Evolutionary conservation across 2,113 vertebrate genomes (phyloP).

Genomic region (Periophthalmus modestus): DNA sequence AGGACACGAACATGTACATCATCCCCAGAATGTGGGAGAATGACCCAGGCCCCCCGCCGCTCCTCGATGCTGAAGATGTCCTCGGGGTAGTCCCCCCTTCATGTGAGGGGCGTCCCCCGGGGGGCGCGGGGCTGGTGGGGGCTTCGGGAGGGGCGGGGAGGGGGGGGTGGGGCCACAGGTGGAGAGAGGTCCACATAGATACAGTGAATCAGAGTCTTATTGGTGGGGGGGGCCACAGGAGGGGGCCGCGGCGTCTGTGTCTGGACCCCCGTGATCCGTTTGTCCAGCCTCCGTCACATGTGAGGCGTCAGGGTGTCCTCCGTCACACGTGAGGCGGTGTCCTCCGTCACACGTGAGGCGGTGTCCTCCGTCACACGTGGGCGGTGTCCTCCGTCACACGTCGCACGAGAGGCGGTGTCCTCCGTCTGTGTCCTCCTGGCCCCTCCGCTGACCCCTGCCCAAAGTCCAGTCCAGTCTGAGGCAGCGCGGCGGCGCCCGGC

Average conservation of each 20-base stretch:
- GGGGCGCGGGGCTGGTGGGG: conserved; percentile 39
- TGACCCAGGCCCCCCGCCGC: conserved; percentile 88
- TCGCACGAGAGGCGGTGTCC: no score
- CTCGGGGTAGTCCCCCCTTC: conserved; percentile 87
- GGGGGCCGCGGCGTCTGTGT: conserved; percentile 39
- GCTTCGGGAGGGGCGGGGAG: conserved; percentile 43
- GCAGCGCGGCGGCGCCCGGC: conserved; percentile 64
- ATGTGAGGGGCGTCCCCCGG: conserved; percentile 62
- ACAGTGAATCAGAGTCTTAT: conserved; percentile 78
- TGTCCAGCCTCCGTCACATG: conserved; percentile 34
- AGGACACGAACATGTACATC: conserved; percentile 94
- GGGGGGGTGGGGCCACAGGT: conserved; percentile 49
- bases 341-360: conserved; percentile 32
- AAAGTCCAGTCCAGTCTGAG: conserved; percentile 59
- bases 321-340: conserved; percentile 27
- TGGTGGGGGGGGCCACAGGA: conserved; percentile 41
- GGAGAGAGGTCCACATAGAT: conserved; percentile 79
- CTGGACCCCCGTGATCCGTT: conserved; percentile 47
- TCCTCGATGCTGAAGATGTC: conserved; percentile 91
- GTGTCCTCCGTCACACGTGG: no score
- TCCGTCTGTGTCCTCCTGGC: no score
- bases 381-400: no score
- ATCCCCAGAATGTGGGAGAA: conserved; percentile 90
- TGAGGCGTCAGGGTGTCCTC: no score
- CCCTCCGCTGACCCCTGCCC: conserved; percentile 59